Evolutionary conservation across 1,140 invertebrate species (phyloP), one percentile per base, ranked within the genome.

Genomic region (Orius insidiosus): DNA sequence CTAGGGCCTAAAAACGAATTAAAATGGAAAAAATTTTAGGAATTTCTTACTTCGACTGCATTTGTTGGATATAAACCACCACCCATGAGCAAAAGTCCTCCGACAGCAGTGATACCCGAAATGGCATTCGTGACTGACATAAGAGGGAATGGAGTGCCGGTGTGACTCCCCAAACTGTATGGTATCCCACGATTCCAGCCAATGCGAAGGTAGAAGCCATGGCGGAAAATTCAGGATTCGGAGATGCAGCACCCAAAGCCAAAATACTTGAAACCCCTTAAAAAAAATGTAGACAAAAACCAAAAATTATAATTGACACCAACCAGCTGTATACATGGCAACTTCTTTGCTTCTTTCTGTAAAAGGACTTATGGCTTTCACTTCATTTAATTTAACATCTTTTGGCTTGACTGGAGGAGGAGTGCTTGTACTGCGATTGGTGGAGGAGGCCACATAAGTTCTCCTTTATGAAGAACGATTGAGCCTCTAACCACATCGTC

Each of bases 101-200:
- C 87, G 13, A 88, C 87, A 41, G 85, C 85, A 1, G 86, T 92
- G 52, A 89, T 87, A 16, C 87, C 87, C 11, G 84, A 88, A 53
- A 93, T 82, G 46, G 87, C 87, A 64, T 93, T 93, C 1, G 87
- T 93, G 1, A 92, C 86, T 2, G 82, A 87, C 86, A 93, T 93
- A 10, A 93, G 70, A 3, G 87, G 87, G 85, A 88, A 65, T 92
- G 86, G 5, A 92, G 70, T 24, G 87, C 85, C 14, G 86, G 86
- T 9, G 81, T 85, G 5, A 93, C 87, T 37, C 81, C 83, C 87
- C 87, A 93, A 14, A 93, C 87, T 3, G 85, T 90, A 63, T 92
- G 85, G 63, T 89, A 71, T 56, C 85, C 87, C 32, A 89, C 85
- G 55, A 92, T 76, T 59, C 81, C 81, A 53, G 83, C 69, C 41